These are phyloP conservation scores for Sebastes hubbsi DNA, from an alignment of 2,797 vertebrate genomes.

Conservation along the genomic window DNA sequence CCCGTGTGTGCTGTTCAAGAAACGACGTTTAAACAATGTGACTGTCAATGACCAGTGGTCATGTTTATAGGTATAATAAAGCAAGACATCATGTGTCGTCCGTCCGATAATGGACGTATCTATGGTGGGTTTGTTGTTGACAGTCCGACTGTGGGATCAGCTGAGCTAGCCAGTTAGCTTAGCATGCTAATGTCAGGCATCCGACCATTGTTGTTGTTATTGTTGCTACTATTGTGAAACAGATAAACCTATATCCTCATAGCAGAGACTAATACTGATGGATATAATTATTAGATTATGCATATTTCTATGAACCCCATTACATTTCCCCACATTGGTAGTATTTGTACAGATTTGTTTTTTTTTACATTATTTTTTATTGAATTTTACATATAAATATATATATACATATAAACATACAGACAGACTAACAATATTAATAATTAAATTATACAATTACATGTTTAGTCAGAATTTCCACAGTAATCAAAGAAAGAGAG, in stretches of 20 bases:
- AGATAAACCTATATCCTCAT: not conserved
- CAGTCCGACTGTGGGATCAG: conserved; percentile 48
- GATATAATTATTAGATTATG: not conserved
- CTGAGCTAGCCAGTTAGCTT: conserved; percentile 52
- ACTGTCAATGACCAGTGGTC: too few relatives aligned
- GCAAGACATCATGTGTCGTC: accelerated
- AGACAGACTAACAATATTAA: too few relatives aligned
- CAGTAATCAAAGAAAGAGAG: too few relatives aligned
- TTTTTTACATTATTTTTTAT: too few relatives aligned
- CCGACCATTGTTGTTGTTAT: not conserved
- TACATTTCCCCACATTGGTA: not conserved
- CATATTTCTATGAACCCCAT: not conserved
- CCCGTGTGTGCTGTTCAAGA: not conserved
- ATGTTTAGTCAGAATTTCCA: too few relatives aligned
- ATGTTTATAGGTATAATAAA: too few relatives aligned
- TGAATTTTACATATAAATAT: too few relatives aligned
- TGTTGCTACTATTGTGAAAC: not conserved
- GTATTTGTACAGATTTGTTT: not conserved
- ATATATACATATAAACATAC: too few relatives aligned
- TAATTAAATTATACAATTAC: too few relatives aligned
- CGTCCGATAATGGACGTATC: conserved; percentile 61
- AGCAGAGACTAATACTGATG: not conserved
- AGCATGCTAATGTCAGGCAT: conserved; percentile 20
- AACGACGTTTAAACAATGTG: not conserved
- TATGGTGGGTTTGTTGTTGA: conserved; percentile 45